Percentiles rank a stretch among this genome's conserved stretches.
Evolutionary conservation across 2,797 vertebrate genomes (phyloP).

Genomic region (Galago senegalensis): DNA sequence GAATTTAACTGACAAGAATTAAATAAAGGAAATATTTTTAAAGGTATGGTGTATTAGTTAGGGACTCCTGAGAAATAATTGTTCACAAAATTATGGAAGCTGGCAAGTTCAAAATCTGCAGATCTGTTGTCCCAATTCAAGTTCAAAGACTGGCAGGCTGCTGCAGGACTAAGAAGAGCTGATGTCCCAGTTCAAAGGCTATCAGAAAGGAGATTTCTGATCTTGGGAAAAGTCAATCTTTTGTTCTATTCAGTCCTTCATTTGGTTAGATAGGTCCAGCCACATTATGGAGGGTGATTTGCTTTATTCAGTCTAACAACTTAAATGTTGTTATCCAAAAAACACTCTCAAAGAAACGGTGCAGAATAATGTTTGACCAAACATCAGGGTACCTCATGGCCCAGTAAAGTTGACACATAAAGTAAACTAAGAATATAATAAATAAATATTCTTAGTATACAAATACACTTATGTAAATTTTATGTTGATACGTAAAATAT

Average conservation of each 20-base stretch:
- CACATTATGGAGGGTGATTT: neutral
- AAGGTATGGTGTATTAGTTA: neutral
- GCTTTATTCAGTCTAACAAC: neutral
- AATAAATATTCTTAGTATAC: neutral
- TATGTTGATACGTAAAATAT: neutral
- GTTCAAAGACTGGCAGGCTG: neutral
- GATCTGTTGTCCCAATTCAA: neutral
- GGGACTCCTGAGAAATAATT: neutral
- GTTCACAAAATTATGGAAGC: neutral
- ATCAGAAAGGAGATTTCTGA: neutral
- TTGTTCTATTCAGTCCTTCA: neutral
- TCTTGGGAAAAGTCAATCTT: neutral
- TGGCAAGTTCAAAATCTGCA: neutral
- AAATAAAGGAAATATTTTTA: conserved; percentile 35
- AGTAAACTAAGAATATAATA: neutral
- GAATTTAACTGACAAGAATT: conserved; percentile 26
- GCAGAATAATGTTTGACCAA: neutral
- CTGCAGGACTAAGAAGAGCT: neutral
- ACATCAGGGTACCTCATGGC: neutral
- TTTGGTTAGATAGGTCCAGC: neutral
- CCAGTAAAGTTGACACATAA: neutral
- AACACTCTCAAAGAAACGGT: neutral
- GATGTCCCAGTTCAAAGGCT: neutral
- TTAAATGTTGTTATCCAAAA: neutral
- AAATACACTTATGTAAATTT: neutral